These are phyloP conservation scores for Aethes cnicana DNA, from an alignment of 2,888 invertebrate species.

Conservation along the genomic window DNA sequence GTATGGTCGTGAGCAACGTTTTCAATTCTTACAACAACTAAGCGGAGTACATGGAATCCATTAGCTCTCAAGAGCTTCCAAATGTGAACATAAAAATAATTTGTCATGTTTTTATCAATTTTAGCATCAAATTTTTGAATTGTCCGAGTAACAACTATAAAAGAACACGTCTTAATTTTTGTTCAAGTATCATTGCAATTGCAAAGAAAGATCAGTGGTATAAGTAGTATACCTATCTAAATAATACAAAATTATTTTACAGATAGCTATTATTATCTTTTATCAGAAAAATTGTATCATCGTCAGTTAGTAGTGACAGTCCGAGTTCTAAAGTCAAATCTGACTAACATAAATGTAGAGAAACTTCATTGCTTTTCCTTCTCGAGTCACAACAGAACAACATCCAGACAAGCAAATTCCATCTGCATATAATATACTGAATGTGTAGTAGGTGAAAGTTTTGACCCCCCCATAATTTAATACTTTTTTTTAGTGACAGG, in stretches of 20 bases:
- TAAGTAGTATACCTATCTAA: background rate
- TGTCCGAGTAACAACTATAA: background rate
- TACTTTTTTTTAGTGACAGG: background rate
- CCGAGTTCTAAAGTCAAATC: conserved; percentile 25
- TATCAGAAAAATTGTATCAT: conserved; percentile 14
- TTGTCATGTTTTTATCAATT: conserved; percentile 1
- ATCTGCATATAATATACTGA: background rate
- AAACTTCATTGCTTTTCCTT: conserved; percentile 66
- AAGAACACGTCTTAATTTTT: conserved; percentile 2
- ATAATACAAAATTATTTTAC: background rate
- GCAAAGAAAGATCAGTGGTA: conserved; percentile 8
- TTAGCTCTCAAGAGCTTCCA: background rate
- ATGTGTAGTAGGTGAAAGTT: background rate
- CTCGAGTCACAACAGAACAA: conserved; percentile 37
- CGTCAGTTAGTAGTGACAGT: conserved; percentile 18
- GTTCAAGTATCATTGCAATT: background rate
- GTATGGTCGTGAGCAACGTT: conserved; percentile 5
- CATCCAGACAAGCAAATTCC: background rate
- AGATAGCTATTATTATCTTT: conserved; percentile 15
- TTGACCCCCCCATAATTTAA: background rate
- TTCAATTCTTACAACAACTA: background rate
- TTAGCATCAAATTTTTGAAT: background rate
- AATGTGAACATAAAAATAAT: background rate
- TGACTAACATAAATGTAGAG: conserved; percentile 23
- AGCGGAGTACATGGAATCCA: background rate